Evolutionary conservation across 2,888 invertebrate genomes (phyloP), one percentile per base, ranked within the genome.

Genomic region (Horisme vitalbata): DNA sequence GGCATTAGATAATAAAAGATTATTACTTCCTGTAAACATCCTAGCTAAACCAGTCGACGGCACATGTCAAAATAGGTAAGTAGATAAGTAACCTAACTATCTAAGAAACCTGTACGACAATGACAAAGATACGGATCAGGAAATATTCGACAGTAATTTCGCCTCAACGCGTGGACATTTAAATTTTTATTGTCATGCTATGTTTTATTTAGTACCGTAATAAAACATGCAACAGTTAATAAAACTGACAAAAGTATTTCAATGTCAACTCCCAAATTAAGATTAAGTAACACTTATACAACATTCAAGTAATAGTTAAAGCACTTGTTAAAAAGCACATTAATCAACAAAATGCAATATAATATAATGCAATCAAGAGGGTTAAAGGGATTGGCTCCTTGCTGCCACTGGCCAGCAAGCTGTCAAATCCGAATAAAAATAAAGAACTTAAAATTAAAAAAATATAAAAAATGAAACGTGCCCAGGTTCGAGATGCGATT

Each of bases 401-500:
- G 59, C 59, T 57, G 60, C 59, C 57, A 58, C 52, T 2, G 23
- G 48, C 64, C 67, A 65, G 62, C 46, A 61, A 69, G 44, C 57
- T 56, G 67, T 58, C 58, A 65, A 62, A 26, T 32, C 35, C 13
- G 14, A 32, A 39, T 35, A 47, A 28, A 60, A 36, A 61, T 52
- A 64, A 72, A 72, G 52, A 56, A 68, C 62, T 68, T 80, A 84
- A 43, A 87, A 79, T 77, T 79, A 85, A 82, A 85, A 85, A 81
- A 79, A 80, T 81, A 85, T 79, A 87, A 85, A 57, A 86, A 88
- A 93, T 90, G 91, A 89, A 92, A 94, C 95, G 94, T 95, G 95
- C 96, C 96, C 96, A 93, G 96, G 95, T 93, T 96, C 96, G 92
- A 96, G 94, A 92, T 94, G 94, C 93, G 94, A 93, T 86, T 90